Conservation (phyloP, 2,888 invertebrate species). For the Watsonalla binaria region DNA sequence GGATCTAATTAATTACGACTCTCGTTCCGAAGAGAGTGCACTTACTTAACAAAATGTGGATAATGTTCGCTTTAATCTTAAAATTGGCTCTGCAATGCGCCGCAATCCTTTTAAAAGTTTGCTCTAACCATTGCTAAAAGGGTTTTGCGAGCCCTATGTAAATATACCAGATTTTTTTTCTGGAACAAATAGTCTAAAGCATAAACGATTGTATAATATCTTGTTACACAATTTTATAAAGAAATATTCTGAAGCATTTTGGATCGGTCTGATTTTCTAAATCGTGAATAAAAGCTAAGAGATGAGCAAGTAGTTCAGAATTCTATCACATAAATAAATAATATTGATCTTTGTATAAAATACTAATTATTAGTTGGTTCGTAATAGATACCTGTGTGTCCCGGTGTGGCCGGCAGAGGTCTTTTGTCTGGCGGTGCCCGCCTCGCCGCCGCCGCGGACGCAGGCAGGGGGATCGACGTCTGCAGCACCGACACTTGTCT, state of each 20-base stretch:
- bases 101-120: not conserved
- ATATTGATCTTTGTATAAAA: not conserved
- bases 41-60: not conserved
- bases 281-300: too few relatives aligned
- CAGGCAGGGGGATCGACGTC: slow-evolving; percentile 89
- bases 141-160: too few relatives aligned
- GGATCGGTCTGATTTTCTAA: too few relatives aligned
- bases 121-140: too few relatives aligned
- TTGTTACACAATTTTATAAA: too few relatives aligned
- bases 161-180: too few relatives aligned
- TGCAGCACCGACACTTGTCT: slow-evolving; percentile 85
- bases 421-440: slow-evolving; percentile 90
- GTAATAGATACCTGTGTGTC: slow-evolving; percentile 56
- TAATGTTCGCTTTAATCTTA: not conserved
- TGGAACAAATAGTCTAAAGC: too few relatives aligned
- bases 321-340: too few relatives aligned
- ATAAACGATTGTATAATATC: too few relatives aligned
- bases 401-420: slow-evolving; percentile 84
- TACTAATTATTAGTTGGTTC: not conserved
- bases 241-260: too few relatives aligned
- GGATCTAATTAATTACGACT: slow-evolving; percentile 32
- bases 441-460: slow-evolving; percentile 86
- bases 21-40: slow-evolving; percentile 12
- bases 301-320: too few relatives aligned
- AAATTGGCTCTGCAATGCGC: not conserved